phyloP scores from a whole-genome alignment of 2,797 vertebrate species.

The Myoxocephalus aenaeus region DNA sequence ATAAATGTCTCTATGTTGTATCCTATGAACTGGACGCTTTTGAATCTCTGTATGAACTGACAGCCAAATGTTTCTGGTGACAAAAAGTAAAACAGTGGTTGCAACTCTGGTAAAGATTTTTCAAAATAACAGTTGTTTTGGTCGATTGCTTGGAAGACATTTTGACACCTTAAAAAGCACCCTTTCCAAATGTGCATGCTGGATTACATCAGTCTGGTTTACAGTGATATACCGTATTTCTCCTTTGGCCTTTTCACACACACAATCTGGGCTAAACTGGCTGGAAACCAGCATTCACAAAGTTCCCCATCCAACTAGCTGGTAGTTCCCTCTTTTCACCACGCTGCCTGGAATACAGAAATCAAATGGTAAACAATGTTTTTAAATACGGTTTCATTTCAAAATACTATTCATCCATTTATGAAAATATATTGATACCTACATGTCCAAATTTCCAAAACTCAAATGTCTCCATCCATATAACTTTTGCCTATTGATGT shows the following conservation, averaged over 20 bases:
- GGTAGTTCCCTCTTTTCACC: conserved; percentile 10
- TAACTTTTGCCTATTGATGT: neutral
- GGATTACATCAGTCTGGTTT: conserved; percentile 31
- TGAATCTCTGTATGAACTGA: conserved; percentile 79
- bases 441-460: neutral
- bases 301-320: neutral
- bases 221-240: neutral
- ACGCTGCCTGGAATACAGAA: conserved; percentile 6
- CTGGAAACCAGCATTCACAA: neutral
- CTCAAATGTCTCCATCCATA: neutral
- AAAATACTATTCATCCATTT: neutral
- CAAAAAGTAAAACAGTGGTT: conserved; percentile 67
- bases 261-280: neutral
- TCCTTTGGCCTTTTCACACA: conserved; percentile 16
- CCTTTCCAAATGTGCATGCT: conserved; percentile 54
- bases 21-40: conserved; percentile 72
- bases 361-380: neutral
- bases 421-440: neutral
- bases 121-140: conserved; percentile 43
- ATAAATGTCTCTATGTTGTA: conserved; percentile 82
- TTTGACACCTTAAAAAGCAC: conserved; percentile 12
- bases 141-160: conserved; percentile 50
- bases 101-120: conserved; percentile 69
- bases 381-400: neutral
- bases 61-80: conserved; percentile 77